Evolutionary conservation across 2,797 vertebrate species (phyloP).

Genomic region (Telmatherina bonti): DNA sequence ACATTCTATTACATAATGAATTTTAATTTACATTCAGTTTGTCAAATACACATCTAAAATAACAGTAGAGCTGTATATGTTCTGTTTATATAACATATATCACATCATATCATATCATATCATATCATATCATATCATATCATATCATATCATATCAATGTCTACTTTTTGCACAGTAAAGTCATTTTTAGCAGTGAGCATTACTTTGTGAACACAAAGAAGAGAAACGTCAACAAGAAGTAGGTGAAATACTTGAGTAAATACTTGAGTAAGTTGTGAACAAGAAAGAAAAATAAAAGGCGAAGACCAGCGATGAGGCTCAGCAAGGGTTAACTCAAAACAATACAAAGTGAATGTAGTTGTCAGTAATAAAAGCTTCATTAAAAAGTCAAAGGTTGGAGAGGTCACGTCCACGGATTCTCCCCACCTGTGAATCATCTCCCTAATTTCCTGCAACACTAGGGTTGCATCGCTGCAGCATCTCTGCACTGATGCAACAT

Average conservation of each 20-base stretch:
- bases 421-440: slow-evolving; percentile 73
- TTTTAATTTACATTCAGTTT: background rate
- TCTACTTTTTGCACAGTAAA: background rate
- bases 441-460: slow-evolving; percentile 63
- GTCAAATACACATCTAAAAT: background rate
- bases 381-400: slow-evolving; percentile 76
- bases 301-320: slow-evolving; percentile 34
- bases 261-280: slow-evolving; percentile 12
- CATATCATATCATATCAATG: background rate
- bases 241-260: slow-evolving; percentile 6
- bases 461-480: slow-evolving; percentile 51
- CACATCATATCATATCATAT: background rate
- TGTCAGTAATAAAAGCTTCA: slow-evolving; percentile 73
- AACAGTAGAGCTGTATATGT: background rate
- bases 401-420: slow-evolving; percentile 66
- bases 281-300: slow-evolving; percentile 1
- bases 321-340: slow-evolving; percentile 65
- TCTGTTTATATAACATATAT: background rate
- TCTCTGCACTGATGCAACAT: slow-evolving; percentile 71
- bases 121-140: background rate
- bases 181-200: background rate
- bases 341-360: slow-evolving; percentile 65
- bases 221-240: slow-evolving; percentile 2
- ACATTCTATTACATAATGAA: background rate
- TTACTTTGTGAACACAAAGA: background rate